A percentile compares a stretch with the other conserved stretches of the same genome.
Evolutionary conservation across 2,888 invertebrate species (phyloP).

Genomic region (Xiphydria camelus): DNA sequence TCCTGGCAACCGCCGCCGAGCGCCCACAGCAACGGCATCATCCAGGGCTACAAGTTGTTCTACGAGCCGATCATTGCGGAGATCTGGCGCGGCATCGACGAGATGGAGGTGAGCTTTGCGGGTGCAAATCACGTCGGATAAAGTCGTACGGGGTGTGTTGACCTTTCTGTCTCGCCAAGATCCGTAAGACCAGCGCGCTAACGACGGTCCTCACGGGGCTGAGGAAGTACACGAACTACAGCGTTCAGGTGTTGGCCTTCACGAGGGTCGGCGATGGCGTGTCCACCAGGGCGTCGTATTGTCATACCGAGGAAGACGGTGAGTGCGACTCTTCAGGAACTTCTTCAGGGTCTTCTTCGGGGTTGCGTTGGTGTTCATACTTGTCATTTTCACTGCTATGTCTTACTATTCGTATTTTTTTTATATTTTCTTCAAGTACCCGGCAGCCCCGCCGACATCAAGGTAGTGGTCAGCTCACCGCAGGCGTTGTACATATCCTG

Average conservation of each 20-base stretch:
- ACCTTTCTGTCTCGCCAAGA: slow-evolving; percentile 26
- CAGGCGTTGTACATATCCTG: slow-evolving; percentile 78
- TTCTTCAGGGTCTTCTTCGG: no score
- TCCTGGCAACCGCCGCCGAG: slow-evolving; percentile 80
- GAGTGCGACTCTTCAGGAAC: slow-evolving; percentile 29
- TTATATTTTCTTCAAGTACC: slow-evolving; percentile 63
- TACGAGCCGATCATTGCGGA: slow-evolving; percentile 70
- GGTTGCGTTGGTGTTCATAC: slow-evolving; percentile 4
- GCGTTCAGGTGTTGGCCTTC: slow-evolving; percentile 77
- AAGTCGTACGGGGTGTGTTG: slow-evolving; percentile 1
- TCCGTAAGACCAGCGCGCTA: slow-evolving; percentile 69
- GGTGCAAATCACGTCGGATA: no score
- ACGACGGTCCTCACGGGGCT: slow-evolving; percentile 72
- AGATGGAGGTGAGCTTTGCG: slow-evolving; percentile 51
- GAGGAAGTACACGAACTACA: slow-evolving; percentile 79
- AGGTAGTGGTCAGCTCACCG: slow-evolving; percentile 75
- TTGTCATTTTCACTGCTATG: slow-evolving; percentile 1
- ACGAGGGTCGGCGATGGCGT: slow-evolving; percentile 79
- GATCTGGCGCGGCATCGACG: slow-evolving; percentile 55
- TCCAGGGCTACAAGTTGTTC: slow-evolving; percentile 75
- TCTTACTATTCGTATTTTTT: slow-evolving; percentile 9
- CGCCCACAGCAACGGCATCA: slow-evolving; percentile 73
- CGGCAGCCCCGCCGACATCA: slow-evolving; percentile 77
- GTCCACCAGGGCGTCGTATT: slow-evolving; percentile 68
- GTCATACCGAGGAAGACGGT: slow-evolving; percentile 81